Evolutionary conservation across 23 tunicate species (phyloP).

Genomic region (Halocynthia aurantium): DNA sequence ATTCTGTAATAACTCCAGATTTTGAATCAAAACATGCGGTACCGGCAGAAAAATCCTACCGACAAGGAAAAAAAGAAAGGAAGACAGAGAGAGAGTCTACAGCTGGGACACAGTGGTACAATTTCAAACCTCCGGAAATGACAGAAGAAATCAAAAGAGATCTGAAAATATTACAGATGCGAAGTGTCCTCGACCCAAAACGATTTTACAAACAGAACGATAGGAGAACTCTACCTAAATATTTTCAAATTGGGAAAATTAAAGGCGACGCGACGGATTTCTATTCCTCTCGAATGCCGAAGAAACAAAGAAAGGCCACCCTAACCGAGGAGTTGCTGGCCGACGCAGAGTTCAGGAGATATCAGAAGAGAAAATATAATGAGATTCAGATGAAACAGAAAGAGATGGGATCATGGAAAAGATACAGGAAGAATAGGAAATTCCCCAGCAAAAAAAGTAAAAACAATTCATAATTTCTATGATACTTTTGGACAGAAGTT

Average conservation of each 20-base stretch:
- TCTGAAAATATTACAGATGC: slow-evolving; percentile 59
- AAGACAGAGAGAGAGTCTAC: slow-evolving; percentile 22
- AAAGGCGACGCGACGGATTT: slow-evolving; percentile 81
- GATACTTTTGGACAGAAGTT: too few species aligned
- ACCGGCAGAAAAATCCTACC: slow-evolving; percentile 2
- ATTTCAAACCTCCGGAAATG: slow-evolving; percentile 75
- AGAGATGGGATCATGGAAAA: not conserved
- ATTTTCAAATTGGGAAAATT: slow-evolving; percentile 70
- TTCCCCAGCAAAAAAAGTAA: not conserved
- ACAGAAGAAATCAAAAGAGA: slow-evolving; percentile 60
- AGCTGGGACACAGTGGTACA: slow-evolving; percentile 63
- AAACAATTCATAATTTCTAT: too few species aligned
- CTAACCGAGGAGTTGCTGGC: slow-evolving; percentile 70
- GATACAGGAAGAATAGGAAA: not conserved
- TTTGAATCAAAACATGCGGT: slow-evolving; percentile 52
- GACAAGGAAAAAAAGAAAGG: slow-evolving; percentile 21
- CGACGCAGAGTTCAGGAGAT: slow-evolving; percentile 61
- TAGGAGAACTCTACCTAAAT: slow-evolving; percentile 50
- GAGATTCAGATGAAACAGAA: slow-evolving; percentile 8
- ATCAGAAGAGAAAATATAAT: slow-evolving; percentile 41
- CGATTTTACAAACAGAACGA: slow-evolving; percentile 78
- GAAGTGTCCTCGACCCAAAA: slow-evolving; percentile 65
- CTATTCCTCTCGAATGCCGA: slow-evolving; percentile 68
- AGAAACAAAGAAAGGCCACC: slow-evolving; percentile 64
- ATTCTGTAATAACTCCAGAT: slow-evolving; percentile 54